Base-by-base conservation (phyloP, 2,888 invertebrate species). In the Clepsis dumicolana region DNA sequence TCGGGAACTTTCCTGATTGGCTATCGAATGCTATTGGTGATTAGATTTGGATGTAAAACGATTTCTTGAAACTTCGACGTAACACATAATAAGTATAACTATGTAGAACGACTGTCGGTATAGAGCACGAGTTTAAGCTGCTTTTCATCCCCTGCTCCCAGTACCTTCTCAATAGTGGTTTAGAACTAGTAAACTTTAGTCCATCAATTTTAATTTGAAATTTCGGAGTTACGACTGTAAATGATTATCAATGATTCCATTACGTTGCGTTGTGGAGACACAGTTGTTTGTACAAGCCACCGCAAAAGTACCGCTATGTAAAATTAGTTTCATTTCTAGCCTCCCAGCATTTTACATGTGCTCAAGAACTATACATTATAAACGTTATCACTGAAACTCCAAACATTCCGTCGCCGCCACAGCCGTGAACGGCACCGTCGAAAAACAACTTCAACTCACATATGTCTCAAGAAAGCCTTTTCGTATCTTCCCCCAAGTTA, bases 1-100 rank as follows among this genome's bases (percentile, higher is more conserved):
- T 62, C 48, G 14, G 38, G 38, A 59, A 54, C 54, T 44, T 24
- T 32, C 54, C 67, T 63, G 67, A 67, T 67, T 67, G 67, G 67
- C 56, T 50, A 67, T 63, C 50, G 65, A 32, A 14, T 32, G 44
- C n/a, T 27, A 27, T 27, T 27, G 35, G 38, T 35, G 24, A 59
- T 59, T 59, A 59, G 38, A 59, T 57, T 57, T n/a, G 21, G 14
- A 59, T 59, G 59, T 38, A 41, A 59, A 59, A 38, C 25, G 38
- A 16, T 59, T 41, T n/a, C n/a, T 35, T 25, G 4, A 25, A 59
- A 59, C 52, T 52, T 25, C 5, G 8, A 7, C n/a, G 52, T 52
- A 52, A n/a, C 27, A 50, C 12, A 21, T 48, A 48, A 48, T 21
- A n/a, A n/a, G 8, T 44, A 2, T 18, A 18, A 16, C 18, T 16